Conservation (phyloP, 2,888 invertebrate species). For the Acleris sparsana region DNA sequence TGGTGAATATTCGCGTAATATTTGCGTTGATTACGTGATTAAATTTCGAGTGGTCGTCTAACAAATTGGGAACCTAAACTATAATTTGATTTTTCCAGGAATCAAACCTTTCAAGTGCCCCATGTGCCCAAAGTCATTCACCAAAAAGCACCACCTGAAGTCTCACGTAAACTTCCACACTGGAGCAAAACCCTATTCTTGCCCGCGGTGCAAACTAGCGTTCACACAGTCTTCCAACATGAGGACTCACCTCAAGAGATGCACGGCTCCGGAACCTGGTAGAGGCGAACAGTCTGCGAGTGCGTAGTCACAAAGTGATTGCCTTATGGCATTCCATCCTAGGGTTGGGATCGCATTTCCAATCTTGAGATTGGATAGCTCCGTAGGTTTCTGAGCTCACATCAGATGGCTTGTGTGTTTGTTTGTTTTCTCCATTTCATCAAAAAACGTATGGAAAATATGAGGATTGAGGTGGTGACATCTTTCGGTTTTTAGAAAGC, state of each 20-base stretch:
- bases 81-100: conserved; percentile 74
- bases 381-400: too few relatives aligned
- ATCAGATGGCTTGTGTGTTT: too few relatives aligned
- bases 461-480: too few relatives aligned
- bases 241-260: conserved; percentile 93
- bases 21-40: too few relatives aligned
- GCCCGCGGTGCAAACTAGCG: conserved; percentile 86
- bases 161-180: conserved; percentile 94
- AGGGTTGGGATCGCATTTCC: too few relatives aligned
- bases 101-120: conserved; percentile 89
- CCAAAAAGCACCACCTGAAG: conserved; percentile 93
- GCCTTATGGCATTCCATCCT: background rate
- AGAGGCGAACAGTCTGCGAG: background rate
- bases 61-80: too few relatives aligned
- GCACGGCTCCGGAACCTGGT: conserved; percentile 60
- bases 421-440: too few relatives aligned
- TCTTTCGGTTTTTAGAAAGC: too few relatives aligned
- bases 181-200: conserved; percentile 89
- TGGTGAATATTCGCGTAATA: too few relatives aligned
- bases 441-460: too few relatives aligned
- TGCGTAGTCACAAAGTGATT: background rate
- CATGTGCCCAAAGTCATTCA: conserved; percentile 90
- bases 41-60: too few relatives aligned
- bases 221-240: conserved; percentile 94
- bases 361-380: background rate